Evolutionary conservation across 2,113 vertebrate genomes (phyloP).

Genomic region (Dipodomys ordii): DNA sequence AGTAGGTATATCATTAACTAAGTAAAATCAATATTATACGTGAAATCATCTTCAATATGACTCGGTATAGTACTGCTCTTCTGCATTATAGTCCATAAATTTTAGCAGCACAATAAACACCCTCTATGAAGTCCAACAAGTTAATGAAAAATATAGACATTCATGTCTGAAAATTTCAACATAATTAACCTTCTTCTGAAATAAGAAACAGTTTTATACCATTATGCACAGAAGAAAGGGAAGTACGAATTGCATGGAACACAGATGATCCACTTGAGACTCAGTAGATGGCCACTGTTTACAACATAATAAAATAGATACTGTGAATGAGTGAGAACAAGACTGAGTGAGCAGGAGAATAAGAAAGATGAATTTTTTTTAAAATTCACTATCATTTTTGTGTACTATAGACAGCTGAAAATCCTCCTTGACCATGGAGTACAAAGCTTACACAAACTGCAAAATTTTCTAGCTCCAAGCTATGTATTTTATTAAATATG

Average conservation of each 20-base stretch:
- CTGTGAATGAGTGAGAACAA: background rate
- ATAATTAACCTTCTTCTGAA: constrained; percentile 69
- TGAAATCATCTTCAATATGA: constrained; percentile 14
- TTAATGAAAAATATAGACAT: constrained; percentile 77
- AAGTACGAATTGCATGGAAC: constrained; percentile 51
- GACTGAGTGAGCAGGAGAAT: background rate
- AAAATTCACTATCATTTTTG: too few relatives aligned
- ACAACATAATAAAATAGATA: background rate
- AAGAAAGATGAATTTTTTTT: background rate
- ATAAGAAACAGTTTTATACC: constrained; percentile 67
- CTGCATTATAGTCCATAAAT: background rate
- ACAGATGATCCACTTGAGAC: constrained; percentile 12
- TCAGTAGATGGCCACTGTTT: background rate
- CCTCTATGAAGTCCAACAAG: background rate
- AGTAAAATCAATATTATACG: background rate
- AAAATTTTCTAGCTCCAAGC: background rate
- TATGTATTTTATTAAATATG: background rate
- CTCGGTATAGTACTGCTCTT: background rate
- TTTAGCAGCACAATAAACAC: background rate
- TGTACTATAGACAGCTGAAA: background rate
- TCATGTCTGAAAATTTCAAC: constrained; percentile 71
- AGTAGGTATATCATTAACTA: background rate
- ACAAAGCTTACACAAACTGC: background rate
- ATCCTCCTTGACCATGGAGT: background rate
- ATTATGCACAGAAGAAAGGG: constrained; percentile 56